Percentiles rank a stretch among this genome's conserved stretches.
Evolutionary conservation across 23 tunicate species (phyloP).

Genomic region (Halocynthia roretzi): DNA sequence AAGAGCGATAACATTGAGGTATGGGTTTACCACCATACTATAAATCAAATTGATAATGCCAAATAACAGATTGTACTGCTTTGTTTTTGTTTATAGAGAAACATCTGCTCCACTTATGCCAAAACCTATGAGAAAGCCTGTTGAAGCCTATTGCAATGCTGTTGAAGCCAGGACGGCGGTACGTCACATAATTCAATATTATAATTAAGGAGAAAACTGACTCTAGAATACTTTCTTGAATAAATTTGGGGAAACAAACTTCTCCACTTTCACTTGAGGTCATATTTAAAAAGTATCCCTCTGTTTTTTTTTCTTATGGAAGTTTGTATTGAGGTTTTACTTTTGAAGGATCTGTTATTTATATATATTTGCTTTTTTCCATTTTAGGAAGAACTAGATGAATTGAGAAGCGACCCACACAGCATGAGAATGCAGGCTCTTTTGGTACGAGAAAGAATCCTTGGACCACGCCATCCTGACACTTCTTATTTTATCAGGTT

Average conservation of each 20-base stretch:
- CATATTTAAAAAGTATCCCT: no score
- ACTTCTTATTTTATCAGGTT: constrained; percentile 83
- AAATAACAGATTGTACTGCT: background rate
- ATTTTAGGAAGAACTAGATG: constrained; percentile 37
- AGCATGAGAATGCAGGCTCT: constrained; percentile 60
- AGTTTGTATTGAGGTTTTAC: no score
- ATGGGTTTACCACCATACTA: background rate
- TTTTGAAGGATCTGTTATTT: no score
- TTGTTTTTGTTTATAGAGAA: constrained; percentile 3
- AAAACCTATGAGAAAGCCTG: constrained; percentile 14
- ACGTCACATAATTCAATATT: background rate
- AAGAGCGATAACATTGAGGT: constrained; percentile 65
- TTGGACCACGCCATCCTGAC: constrained; percentile 91
- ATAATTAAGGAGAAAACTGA: background rate
- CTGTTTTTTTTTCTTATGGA: no score
- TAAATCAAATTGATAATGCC: background rate
- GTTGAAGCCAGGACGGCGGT: constrained; percentile 25
- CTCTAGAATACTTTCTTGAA: no score
- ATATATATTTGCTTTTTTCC: background rate
- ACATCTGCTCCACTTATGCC: constrained; percentile 12
- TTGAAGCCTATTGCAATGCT: constrained; percentile 16
- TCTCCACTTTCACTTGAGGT: no score
- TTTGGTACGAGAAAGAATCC: constrained; percentile 78
- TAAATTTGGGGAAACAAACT: no score
- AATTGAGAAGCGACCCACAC: constrained; percentile 40